Conservation (phyloP, 2,797 vertebrate species). For the Chaetodon trifasciatus region DNA sequence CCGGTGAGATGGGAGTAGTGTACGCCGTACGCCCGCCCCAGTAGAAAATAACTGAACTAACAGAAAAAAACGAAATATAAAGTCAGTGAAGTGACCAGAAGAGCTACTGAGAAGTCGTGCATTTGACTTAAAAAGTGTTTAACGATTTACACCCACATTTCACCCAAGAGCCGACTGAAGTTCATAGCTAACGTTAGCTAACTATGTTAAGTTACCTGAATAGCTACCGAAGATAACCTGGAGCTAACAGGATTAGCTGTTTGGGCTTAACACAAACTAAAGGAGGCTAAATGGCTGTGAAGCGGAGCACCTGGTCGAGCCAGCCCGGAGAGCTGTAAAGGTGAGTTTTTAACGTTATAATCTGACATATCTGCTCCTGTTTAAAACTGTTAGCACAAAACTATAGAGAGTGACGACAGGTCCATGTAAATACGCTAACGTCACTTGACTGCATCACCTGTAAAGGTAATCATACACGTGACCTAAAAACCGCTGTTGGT, state of each 20-base stretch:
- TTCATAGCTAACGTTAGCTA: neutral
- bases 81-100: neutral
- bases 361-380: rapidly evolving
- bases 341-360: neutral
- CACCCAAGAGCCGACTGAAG: neutral
- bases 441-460: neutral
- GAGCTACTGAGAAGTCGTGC: neutral
- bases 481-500: too few relatives aligned
- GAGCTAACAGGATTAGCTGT: constrained; percentile 19
- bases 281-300: neutral
- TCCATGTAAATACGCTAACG: neutral
- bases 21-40: rapidly evolving
- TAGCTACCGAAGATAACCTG: neutral
- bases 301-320: neutral
- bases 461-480: neutral
- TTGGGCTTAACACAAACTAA: neutral
- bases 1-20: neutral
- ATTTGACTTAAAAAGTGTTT: neutral
- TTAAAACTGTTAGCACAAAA: neutral
- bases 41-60: neutral
- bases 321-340: neutral
- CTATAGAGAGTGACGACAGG: neutral
- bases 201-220: neutral
- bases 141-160: neutral
- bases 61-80: rapidly evolving